These are phyloP conservation scores for Brenthis daphne DNA, from an alignment of 2,888 invertebrate genomes.

Conservation along the genomic window DNA sequence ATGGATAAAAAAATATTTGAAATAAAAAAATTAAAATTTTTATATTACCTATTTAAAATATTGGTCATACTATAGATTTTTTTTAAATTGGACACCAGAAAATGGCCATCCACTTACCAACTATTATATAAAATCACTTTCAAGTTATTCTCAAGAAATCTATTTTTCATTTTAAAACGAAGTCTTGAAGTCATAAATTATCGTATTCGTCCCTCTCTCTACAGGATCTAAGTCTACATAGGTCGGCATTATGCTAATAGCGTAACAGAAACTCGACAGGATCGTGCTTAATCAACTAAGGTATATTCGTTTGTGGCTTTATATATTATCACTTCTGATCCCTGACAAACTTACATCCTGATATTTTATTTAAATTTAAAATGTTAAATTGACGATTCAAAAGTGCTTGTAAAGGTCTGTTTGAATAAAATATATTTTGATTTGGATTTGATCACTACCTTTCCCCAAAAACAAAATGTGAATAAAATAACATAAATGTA, in stretches of 20 bases:
- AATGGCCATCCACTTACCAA: background rate
- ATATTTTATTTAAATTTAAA: no score
- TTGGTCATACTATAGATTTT: background rate
- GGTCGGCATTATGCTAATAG: slow-evolving; percentile 63
- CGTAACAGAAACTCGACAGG: slow-evolving; percentile 44
- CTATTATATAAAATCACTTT: background rate
- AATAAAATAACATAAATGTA: no score
- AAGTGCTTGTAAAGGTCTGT: no score
- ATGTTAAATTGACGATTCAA: no score
- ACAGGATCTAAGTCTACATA: slow-evolving; percentile 54
- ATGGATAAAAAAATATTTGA: no score
- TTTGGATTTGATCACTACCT: no score
- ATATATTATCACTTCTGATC: background rate
- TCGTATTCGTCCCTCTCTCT: slow-evolving; percentile 11
- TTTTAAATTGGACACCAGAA: no score
- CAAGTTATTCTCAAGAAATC: slow-evolving; percentile 12
- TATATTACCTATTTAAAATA: no score
- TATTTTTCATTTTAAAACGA: slow-evolving; percentile 48
- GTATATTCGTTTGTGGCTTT: background rate
- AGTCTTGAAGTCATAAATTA: slow-evolving; percentile 37
- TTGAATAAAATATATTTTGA: no score
- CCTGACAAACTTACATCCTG: background rate
- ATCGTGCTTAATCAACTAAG: slow-evolving; percentile 35
- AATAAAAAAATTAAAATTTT: no score
- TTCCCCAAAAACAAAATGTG: no score